phyloP scores from a whole-genome alignment of 30 jellyfish, hydroid and myxozoan species.

The Turritopsis rubra region DNA sequence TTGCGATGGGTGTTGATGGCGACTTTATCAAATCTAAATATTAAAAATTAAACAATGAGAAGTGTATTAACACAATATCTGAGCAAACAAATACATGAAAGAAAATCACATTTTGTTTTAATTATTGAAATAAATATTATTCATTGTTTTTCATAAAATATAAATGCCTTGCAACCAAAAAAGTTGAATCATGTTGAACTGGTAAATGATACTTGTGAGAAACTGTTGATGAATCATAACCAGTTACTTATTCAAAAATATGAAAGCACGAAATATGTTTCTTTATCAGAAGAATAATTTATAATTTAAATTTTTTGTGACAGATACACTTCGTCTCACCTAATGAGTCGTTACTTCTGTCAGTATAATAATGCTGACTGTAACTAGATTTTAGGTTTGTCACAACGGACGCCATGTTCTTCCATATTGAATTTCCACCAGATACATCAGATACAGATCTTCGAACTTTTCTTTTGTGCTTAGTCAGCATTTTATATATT shows the following conservation, averaged over 20 bases:
- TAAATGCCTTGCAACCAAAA: background rate
- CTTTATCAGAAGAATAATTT: background rate
- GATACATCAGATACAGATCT: constrained; percentile 29
- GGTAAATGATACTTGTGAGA: background rate
- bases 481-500: constrained; percentile 7
- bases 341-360: background rate
- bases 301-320: background rate
- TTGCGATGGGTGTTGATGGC: constrained; percentile 1
- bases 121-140: too few species aligned
- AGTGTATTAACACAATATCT: too few species aligned
- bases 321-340: background rate
- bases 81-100: background rate
- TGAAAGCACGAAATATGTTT: background rate
- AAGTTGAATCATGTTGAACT: background rate
- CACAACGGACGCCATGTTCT: constrained; percentile 22
- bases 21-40: constrained; percentile 20
- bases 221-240: background rate
- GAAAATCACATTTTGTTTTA: too few species aligned
- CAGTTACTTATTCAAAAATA: background rate
- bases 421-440: constrained; percentile 26
- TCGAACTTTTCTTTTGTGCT: constrained; percentile 5
- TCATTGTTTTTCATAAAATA: background rate
- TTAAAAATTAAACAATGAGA: background rate
- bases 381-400: constrained; percentile 10
- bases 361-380: background rate